These are phyloP conservation scores for Lithophane ornitopus DNA, from an alignment of 2,888 invertebrate species.

Conservation along the genomic window DNA sequence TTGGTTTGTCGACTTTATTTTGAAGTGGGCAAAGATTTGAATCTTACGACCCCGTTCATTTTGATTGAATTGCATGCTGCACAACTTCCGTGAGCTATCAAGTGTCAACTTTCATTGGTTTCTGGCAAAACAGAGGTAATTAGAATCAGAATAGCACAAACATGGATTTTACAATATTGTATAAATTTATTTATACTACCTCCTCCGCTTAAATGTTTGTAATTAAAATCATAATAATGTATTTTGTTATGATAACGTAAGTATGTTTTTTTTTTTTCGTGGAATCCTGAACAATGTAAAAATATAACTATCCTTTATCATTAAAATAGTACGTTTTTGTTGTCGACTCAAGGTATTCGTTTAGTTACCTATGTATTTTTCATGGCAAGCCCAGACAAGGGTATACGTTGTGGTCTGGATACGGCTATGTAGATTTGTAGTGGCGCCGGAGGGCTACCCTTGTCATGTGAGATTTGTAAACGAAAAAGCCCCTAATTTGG, in stretches of 20 bases:
- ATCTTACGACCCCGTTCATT: slow-evolving; percentile 30
- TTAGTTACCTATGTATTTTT: slow-evolving; percentile 68
- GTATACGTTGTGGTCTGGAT: slow-evolving; percentile 62
- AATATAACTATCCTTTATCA: neutral
- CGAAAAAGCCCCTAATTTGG: slow-evolving; percentile 86
- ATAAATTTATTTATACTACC: neutral
- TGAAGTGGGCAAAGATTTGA: slow-evolving; percentile 23
- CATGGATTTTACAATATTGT: neutral
- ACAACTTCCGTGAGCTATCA: slow-evolving; percentile 35
- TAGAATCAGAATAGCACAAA: neutral
- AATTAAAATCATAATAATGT: neutral
- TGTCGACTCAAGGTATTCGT: slow-evolving; percentile 44
- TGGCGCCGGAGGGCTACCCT: slow-evolving; percentile 81
- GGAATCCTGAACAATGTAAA: neutral
- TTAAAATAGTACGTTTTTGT: slow-evolving; percentile 19
- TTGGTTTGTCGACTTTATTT: slow-evolving; percentile 26
- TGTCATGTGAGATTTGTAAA: slow-evolving; percentile 86
- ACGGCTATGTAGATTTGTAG: slow-evolving; percentile 73
- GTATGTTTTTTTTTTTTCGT: neutral
- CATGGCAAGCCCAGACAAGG: slow-evolving; percentile 71
- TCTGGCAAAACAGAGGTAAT: slow-evolving; percentile 26
- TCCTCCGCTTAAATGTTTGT: neutral
- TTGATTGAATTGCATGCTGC: slow-evolving; percentile 44
- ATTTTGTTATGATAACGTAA: neutral
- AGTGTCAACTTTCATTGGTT: slow-evolving; percentile 32